Evolutionary conservation across 2,113 vertebrate genomes (phyloP).

Genomic region (Pangasianodon hypophthalmus): DNA sequence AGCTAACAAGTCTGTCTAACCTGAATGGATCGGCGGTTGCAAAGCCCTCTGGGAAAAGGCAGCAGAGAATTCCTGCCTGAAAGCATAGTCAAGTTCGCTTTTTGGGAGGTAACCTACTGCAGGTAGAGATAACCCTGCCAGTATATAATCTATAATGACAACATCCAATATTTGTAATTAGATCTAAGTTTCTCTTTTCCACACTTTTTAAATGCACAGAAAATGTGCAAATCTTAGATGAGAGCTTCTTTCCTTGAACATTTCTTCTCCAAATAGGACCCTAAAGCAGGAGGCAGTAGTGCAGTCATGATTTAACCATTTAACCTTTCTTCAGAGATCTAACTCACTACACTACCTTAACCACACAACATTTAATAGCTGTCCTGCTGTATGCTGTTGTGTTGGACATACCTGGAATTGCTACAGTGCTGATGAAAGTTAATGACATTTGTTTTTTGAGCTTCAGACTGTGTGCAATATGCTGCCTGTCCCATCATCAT

Average conservation of each 20-base stretch:
- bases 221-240: conserved; percentile 11
- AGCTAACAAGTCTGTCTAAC: conserved; percentile 20
- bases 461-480: conserved; percentile 18
- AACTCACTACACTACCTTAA: not conserved
- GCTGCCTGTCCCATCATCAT: conserved; percentile 44
- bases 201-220: conserved; percentile 24
- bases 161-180: not conserved
- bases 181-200: not conserved
- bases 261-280: conserved; percentile 3
- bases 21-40: conserved; percentile 5
- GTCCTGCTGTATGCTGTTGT: not conserved
- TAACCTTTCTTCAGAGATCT: not conserved
- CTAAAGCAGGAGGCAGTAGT: not conserved
- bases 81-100: conserved; percentile 29
- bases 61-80: conserved; percentile 27
- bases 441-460: conserved; percentile 23
- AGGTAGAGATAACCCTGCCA: conserved; percentile 18
- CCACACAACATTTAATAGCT: not conserved
- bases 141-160: not conserved
- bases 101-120: conserved; percentile 30
- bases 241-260: not conserved
- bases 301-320: not conserved
- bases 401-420: conserved; percentile 3
- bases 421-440: not conserved
- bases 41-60: conserved; percentile 9